Base-by-base conservation (phyloP, 2,888 invertebrate species). In the Yponomeuta plumbellus region DNA sequence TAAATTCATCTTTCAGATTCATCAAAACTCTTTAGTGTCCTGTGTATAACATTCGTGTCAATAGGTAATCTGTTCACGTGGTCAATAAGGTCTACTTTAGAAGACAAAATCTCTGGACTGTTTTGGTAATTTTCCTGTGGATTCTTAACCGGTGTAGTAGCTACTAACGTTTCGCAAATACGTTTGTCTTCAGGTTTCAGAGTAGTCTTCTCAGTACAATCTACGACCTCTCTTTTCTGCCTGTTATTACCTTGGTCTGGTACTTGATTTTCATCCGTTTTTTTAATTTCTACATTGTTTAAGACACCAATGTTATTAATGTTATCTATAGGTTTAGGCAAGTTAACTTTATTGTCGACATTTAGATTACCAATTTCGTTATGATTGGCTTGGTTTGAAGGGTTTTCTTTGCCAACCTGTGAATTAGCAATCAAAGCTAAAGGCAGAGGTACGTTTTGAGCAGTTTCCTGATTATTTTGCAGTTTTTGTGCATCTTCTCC, bases 11-110 rank as follows among this genome's bases (percentile, higher is more conserved):
- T 82, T 68, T 70, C 73, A 64, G 70, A 74, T 67, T 80, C 78
- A 11, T 82, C 75, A 61, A 76, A 80, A 74, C 77, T 85, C 75
- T 89, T 87, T 0, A 91, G 75, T 40, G 88, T 83, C 72, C 90
- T 80, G 72, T 80, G 77, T 66, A 85, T 67, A 4, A 76, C 70
- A 66, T 76, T 76, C 0, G 71, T 66, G 13, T 82, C 80, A 52
- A 84, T 66, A 0, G 80, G 82, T 61, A 84, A 69, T 59, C 70
- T 74, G 22, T 83, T 83, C 79, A 77, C 68, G 88, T 70, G 1
- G 68, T 80, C 74, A 64, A 74, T 78, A 22, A 86, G 76, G 72
- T 87, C 79, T 0, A 84, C 74, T 65, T 78, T 75, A 2, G 78
- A 74, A 10, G 83, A 71, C 40, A 79, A 56, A 34, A 66, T 68